These are phyloP conservation scores for Arctocebus calabarensis DNA, from an alignment of 2,797 vertebrate genomes.

Conservation along the genomic window DNA sequence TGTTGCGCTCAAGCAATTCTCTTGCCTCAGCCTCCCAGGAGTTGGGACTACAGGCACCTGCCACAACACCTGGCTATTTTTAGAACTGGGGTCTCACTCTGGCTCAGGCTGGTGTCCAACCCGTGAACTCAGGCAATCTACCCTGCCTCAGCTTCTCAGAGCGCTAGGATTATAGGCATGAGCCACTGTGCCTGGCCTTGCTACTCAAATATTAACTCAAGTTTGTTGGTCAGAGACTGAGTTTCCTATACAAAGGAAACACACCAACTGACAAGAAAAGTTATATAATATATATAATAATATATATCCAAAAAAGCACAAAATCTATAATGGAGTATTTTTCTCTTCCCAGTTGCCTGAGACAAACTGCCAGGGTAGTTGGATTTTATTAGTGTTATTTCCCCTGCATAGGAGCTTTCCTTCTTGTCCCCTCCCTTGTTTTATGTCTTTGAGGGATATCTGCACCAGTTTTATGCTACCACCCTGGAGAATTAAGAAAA, in stretches of 20 bases:
- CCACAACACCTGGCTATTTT: too few relatives aligned
- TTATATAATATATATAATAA: background rate
- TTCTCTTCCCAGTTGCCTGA: conserved; percentile 21
- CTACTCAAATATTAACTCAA: background rate
- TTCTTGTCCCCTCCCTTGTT: background rate
- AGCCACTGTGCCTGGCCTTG: background rate
- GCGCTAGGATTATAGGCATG: too few relatives aligned
- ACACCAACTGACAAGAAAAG: background rate
- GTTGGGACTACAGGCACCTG: too few relatives aligned
- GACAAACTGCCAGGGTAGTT: background rate
- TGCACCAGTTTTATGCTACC: background rate
- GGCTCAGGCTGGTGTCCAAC: too few relatives aligned
- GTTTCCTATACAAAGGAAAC: conserved; percentile 3
- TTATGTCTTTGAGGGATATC: background rate
- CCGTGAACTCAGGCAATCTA: too few relatives aligned
- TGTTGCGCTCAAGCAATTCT: too few relatives aligned
- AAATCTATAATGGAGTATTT: background rate
- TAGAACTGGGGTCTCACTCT: too few relatives aligned
- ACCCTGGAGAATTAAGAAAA: background rate
- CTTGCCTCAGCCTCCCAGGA: too few relatives aligned
- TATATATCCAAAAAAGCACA: background rate
- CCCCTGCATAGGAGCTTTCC: background rate
- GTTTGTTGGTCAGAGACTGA: conserved; percentile 16
- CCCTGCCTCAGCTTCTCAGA: too few relatives aligned
- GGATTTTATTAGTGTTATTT: background rate